Conservation (phyloP, 1,140 invertebrate species). For the Drosophila guanche region DNA sequence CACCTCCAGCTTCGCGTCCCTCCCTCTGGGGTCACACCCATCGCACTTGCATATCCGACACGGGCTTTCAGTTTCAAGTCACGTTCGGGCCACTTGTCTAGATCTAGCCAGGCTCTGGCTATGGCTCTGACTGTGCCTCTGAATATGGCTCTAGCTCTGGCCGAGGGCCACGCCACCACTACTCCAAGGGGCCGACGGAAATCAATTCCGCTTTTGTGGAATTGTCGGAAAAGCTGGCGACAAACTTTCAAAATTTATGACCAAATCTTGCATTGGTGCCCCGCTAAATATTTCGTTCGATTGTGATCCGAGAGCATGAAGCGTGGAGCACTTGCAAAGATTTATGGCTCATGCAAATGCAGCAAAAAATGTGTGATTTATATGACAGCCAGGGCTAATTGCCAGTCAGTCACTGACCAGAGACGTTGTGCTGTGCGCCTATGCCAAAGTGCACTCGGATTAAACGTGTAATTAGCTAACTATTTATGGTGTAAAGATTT, state of each 20-base stretch:
- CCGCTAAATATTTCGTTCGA: constrained; percentile 4
- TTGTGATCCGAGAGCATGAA: constrained; percentile 1
- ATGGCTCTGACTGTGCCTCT: constrained; percentile 4
- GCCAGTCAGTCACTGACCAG: constrained; percentile 15
- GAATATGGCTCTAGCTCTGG: constrained; percentile 16
- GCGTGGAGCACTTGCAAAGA: constrained; percentile 28
- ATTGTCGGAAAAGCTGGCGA: constrained; percentile 42
- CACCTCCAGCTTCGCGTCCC: neutral
- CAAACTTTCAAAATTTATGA: constrained; percentile 34
- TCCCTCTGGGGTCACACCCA: constrained; percentile 8
- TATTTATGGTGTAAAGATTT: too few species aligned
- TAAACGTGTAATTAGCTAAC: too few species aligned
- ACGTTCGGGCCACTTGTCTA: constrained; percentile 55
- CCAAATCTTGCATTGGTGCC: constrained; percentile 8
- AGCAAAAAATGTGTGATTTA: constrained; percentile 38
- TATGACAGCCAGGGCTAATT: constrained; percentile 61
- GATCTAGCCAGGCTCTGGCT: constrained; percentile 36
- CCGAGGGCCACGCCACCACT: constrained; percentile 53
- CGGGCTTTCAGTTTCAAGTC: constrained; percentile 73
- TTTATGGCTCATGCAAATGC: constrained; percentile 55
- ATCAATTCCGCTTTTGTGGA: constrained; percentile 35
- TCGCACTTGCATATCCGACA: constrained; percentile 47
- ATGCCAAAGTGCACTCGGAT: too few species aligned
- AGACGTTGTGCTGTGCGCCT: neutral
- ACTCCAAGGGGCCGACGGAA: constrained; percentile 35